Conservation (phyloP, 2,797 vertebrate genomes). For the Leptodactylus fallax region DNA sequence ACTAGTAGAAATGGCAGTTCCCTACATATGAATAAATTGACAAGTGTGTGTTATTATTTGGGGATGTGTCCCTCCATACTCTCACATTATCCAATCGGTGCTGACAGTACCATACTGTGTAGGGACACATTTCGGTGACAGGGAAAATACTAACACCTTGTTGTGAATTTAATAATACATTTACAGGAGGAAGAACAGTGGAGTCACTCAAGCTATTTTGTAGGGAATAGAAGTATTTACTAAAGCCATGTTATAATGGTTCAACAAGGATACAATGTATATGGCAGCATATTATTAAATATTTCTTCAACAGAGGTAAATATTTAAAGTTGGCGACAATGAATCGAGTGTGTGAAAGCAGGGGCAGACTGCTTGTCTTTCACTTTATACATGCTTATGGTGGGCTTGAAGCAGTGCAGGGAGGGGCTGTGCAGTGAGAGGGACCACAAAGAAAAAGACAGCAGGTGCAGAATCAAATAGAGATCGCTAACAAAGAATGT, state of each 20-base stretch:
- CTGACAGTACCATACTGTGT: no score
- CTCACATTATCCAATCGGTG: no score
- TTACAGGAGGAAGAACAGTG: no score
- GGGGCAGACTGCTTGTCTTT: background rate
- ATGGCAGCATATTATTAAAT: background rate
- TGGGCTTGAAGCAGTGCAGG: conserved; percentile 33
- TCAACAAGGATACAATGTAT: background rate
- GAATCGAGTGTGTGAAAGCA: background rate
- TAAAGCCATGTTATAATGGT: background rate
- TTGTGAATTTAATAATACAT: no score
- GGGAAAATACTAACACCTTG: no score
- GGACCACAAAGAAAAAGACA: conserved; percentile 33
- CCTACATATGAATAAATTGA: no score
- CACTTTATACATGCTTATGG: conserved; percentile 8
- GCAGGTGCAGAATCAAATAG: conserved; percentile 57
- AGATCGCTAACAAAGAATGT: conserved; percentile 50
- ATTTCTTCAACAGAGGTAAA: background rate
- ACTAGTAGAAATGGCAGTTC: no score
- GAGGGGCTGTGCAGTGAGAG: conserved; percentile 15
- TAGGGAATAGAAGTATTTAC: no score
- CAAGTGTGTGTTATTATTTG: no score
- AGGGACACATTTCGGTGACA: no score
- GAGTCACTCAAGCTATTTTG: no score
- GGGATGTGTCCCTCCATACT: no score
- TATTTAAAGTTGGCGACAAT: background rate